Evolutionary conservation across 1,140 invertebrate genomes (phyloP).

Genomic region (Drosophila kanapiae): DNA sequence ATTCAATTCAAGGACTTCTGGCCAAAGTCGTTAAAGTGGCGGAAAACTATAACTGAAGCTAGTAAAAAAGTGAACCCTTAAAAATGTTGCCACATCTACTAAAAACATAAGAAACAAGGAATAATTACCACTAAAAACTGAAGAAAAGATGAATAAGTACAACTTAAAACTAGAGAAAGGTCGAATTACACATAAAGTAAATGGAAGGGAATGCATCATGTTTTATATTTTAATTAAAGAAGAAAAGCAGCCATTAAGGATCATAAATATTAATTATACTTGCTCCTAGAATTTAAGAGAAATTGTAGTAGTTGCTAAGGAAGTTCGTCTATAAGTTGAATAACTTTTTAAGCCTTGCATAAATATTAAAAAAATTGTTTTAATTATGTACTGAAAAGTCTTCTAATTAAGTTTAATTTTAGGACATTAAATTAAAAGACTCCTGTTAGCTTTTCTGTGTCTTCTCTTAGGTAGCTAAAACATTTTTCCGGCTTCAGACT

Average conservation of each 20-base stretch:
- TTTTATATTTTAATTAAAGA: background rate
- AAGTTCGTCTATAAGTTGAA: background rate
- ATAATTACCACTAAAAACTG: background rate
- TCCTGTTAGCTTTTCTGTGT: conserved; percentile 7
- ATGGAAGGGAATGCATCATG: background rate
- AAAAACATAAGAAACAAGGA: background rate
- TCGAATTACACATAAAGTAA: background rate
- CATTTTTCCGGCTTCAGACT: conserved; percentile 23
- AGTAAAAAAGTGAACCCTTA: conserved; percentile 6
- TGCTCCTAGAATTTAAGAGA: background rate
- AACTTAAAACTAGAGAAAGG: no score
- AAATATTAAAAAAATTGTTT: background rate
- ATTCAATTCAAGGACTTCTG: conserved; percentile 39
- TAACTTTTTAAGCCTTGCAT: background rate
- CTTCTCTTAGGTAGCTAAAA: background rate
- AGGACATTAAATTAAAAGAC: background rate
- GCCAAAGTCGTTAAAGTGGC: conserved; percentile 20
- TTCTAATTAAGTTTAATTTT: background rate
- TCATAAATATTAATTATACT: background rate
- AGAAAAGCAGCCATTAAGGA: background rate
- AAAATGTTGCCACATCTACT: background rate
- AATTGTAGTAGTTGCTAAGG: background rate
- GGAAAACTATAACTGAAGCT: conserved; percentile 6
- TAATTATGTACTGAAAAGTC: no score
- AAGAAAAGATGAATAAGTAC: background rate